Evolutionary conservation across 2,888 invertebrate genomes (phyloP).

Genomic region (Hirtodrosophila cameraria): DNA sequence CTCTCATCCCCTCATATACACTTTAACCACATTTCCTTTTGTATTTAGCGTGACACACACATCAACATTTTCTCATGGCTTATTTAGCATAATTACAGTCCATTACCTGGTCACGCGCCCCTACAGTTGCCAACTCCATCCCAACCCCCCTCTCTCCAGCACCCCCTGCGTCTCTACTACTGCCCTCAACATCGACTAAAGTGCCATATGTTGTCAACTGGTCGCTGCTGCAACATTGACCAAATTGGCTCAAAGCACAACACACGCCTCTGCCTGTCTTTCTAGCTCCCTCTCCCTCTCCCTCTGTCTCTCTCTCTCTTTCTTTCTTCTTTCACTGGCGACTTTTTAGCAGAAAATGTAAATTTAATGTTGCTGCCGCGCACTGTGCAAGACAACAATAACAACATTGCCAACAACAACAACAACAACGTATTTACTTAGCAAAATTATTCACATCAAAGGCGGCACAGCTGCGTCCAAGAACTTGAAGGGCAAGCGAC

Average conservation of each 20-base stretch:
- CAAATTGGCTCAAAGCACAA: constrained; percentile 29
- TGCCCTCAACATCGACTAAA: constrained; percentile 23
- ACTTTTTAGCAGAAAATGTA: constrained; percentile 59
- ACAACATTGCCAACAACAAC: not conserved
- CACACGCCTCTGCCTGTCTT: not conserved
- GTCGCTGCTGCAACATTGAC: constrained; percentile 45
- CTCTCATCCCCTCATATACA: not conserved
- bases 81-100: constrained; percentile 76
- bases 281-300: not conserved
- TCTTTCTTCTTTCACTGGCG: not conserved
- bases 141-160: not conserved
- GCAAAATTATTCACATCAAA: constrained; percentile 72
- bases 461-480: constrained; percentile 60
- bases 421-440: constrained; percentile 51
- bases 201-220: constrained; percentile 75
- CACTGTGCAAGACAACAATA: constrained; percentile 19
- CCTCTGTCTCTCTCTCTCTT: not conserved
- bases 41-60: constrained; percentile 41
- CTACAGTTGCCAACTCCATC: not conserved
- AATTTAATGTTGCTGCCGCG: constrained; percentile 64
- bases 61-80: constrained; percentile 65
- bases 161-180: no score
- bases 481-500: constrained; percentile 17
- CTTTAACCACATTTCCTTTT: constrained; percentile 2
- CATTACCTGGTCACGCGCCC: constrained; percentile 72